Evolutionary conservation across 92 coral and sea anemone genomes (phyloP), one percentile per base, ranked within the genome.

Genomic region (Isaurus tuberculatus): DNA sequence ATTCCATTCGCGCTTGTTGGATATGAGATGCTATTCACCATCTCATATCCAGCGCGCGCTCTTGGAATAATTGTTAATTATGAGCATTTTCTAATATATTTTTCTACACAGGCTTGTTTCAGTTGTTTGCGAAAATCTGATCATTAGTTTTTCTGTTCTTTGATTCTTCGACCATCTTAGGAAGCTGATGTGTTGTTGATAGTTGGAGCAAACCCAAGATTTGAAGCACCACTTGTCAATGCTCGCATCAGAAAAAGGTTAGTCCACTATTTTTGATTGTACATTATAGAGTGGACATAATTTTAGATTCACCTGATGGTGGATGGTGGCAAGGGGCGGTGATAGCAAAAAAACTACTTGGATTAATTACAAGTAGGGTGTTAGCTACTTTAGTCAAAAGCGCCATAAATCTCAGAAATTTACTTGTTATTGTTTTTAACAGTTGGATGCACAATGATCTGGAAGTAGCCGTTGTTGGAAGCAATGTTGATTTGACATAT

Each of bases 371-470:
- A 40, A 40, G 7, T 40, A 13, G 7, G 9, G 9, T 9, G 46
- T 4, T 40, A 40, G 46, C 46, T 40, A 7, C 11, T 40, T 40
- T 13, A 7, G 46, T 40, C 11, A 2, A 40, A 40, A 40, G 46
- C 46, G 11, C 46, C 11, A 0, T 2, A 63, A 19, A 8, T 9
- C 31, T 63, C 17, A 63, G 27, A 2, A 27, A 25, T 0, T 9
- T 27, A 29, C 15, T 16, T 29, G 16, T 27, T 13, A 63, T 27
- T 63, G 7, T 20, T 22, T 26, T 63, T 9, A 26, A 63, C 75
- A 95, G 99, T 58, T 96, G 99, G 99, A 90, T 96, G 89, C 98
- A 94, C 70, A 94, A 94, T 90, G 99, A 96, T 61, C 85, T 96
- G 26, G 90, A 92, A 73, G 93, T 94, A 29, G 99, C 88, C 42